phyloP scores from a whole-genome alignment of 2,113 vertebrate species.

The Pristiophorus japonicus region DNA sequence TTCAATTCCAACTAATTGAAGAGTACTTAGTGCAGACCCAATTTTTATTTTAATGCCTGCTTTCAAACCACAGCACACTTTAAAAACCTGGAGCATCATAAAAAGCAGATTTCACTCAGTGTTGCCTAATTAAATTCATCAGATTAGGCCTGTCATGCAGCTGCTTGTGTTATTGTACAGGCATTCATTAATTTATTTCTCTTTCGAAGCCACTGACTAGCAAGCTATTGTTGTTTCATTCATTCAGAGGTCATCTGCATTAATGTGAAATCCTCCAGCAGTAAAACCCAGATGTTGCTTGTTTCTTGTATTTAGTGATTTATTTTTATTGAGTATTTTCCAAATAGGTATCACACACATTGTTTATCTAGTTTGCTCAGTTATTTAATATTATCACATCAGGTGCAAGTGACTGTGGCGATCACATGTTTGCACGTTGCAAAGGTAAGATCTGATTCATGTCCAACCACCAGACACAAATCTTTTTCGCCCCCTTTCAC shows the following conservation, averaged over 20 bases:
- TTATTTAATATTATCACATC: neutral
- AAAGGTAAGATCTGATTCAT: too few relatives aligned
- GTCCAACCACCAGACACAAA: neutral
- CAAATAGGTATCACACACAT: neutral
- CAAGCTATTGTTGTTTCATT: neutral
- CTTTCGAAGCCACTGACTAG: neutral
- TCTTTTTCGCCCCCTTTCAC: neutral
- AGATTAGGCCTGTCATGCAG: conserved; percentile 17
- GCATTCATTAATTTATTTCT: neutral
- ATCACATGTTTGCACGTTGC: too few relatives aligned
- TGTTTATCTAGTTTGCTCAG: neutral
- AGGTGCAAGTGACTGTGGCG: too few relatives aligned
- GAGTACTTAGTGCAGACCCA: neutral
- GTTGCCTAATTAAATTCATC: conserved; percentile 20
- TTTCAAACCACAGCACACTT: conserved; percentile 10
- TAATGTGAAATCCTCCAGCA: neutral
- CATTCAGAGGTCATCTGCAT: neutral
- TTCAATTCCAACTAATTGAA: conserved; percentile 22
- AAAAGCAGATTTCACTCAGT: conserved; percentile 15
- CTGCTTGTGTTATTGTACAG: neutral
- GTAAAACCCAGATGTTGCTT: neutral
- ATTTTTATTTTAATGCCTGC: neutral
- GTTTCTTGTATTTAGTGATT: neutral
- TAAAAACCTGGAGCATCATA: neutral
- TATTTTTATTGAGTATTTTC: conserved; percentile 7